Conservation (phyloP, 2,113 vertebrate species). For the Rhinolophus sinicus region DNA sequence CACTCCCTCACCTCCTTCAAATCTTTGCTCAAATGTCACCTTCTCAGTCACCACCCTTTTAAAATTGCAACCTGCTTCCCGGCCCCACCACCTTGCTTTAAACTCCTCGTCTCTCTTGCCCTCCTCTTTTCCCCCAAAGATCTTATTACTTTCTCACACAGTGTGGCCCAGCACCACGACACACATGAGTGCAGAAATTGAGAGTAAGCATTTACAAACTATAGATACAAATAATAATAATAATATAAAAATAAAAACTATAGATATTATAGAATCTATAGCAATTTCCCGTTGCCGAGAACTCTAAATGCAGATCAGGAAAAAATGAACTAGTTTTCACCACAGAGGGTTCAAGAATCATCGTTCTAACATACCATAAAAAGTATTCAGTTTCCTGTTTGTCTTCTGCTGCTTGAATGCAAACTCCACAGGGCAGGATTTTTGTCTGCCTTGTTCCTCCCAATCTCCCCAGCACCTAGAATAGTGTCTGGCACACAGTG, state of each 20-base stretch:
- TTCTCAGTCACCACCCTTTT: background rate
- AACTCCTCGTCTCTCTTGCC: background rate
- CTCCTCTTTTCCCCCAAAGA: background rate
- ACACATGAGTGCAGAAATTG: accelerated
- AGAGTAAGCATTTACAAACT: background rate
- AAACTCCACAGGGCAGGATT: background rate
- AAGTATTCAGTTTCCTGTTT: background rate
- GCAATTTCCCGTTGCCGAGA: background rate
- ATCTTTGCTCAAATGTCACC: background rate
- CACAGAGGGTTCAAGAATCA: background rate
- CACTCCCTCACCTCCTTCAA: too few species aligned
- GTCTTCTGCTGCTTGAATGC: background rate
- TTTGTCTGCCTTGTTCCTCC: background rate
- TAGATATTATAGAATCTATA: background rate
- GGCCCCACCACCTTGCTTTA: background rate
- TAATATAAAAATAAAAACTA: background rate
- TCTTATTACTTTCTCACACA: background rate
- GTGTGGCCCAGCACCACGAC: accelerated
- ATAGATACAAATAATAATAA: too few species aligned
- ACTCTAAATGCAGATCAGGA: background rate
- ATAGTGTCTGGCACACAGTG: background rate
- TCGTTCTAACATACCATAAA: background rate
- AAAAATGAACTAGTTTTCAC: background rate
- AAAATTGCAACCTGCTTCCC: background rate
- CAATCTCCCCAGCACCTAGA: background rate